These are phyloP conservation scores for Hemistola chrysoprasaria DNA, from an alignment of 2,888 invertebrate genomes.

Conservation along the genomic window DNA sequence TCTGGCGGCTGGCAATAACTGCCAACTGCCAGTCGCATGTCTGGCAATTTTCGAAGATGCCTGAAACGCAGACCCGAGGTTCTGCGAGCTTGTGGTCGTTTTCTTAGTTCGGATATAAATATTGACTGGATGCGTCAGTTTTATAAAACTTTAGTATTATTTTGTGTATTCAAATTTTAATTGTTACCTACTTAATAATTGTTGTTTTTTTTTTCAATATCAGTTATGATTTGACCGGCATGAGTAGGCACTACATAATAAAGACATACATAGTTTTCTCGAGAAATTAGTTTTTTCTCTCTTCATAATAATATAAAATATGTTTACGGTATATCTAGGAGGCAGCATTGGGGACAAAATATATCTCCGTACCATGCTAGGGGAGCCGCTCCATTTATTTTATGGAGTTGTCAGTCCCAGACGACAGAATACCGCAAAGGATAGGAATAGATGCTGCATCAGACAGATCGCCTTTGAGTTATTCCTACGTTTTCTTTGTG, in stretches of 20 bases:
- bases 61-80: slow-evolving; percentile 25
- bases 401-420: slow-evolving; percentile 3
- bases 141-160: no score
- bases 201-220: no score
- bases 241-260: no score
- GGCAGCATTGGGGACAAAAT: no score
- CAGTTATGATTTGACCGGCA: no score
- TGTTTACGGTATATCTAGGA: no score
- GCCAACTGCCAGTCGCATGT: slow-evolving; percentile 18
- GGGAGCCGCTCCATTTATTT: slow-evolving; percentile 7
- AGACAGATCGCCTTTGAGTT: slow-evolving; percentile 39
- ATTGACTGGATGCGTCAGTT: slow-evolving; percentile 8
- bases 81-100: slow-evolving; percentile 5
- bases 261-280: no score
- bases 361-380: no score
- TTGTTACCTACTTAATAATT: no score
- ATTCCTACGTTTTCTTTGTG: slow-evolving; percentile 38
- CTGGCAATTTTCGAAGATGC: slow-evolving; percentile 43
- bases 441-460: slow-evolving; percentile 30
- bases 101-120: not conserved
- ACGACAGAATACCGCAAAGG: slow-evolving; percentile 30
- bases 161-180: no score
- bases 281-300: no score
- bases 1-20: slow-evolving; percentile 1
- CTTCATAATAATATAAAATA: no score